Evolutionary conservation across 2,113 vertebrate species (phyloP).

Genomic region (Burhinus oedicnemus): DNA sequence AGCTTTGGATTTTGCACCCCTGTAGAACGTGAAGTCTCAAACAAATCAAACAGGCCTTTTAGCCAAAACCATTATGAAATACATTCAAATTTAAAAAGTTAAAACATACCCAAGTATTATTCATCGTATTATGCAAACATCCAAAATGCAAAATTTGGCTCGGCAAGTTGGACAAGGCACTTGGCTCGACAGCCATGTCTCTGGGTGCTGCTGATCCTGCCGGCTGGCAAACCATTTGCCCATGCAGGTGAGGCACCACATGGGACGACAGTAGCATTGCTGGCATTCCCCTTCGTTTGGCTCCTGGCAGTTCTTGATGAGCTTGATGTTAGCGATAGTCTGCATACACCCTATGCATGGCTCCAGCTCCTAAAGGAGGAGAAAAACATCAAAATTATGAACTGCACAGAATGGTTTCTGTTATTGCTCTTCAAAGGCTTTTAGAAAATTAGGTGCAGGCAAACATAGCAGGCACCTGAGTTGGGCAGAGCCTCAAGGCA

Average conservation of each 20-base stretch:
- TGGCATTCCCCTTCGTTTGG: constrained; percentile 81
- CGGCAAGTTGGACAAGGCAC: constrained; percentile 94
- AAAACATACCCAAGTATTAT: not conserved
- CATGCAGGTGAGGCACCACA: constrained; percentile 96
- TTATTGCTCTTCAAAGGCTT: not conserved
- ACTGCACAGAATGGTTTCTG: not conserved
- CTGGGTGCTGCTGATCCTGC: constrained; percentile 90
- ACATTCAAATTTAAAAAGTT: not conserved
- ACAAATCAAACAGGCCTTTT: not conserved
- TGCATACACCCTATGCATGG: constrained; percentile 95
- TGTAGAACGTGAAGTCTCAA: not conserved
- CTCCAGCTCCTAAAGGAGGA: constrained; percentile 84
- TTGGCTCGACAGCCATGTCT: constrained; percentile 91
- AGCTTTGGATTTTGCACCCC: not conserved
- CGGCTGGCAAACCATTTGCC: constrained; percentile 96
- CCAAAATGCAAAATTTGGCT: constrained; percentile 92
- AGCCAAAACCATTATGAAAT: not conserved
- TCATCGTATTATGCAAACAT: constrained; percentile 86
- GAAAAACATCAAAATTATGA: not conserved
- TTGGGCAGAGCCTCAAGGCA: not conserved
- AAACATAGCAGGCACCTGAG: not conserved
- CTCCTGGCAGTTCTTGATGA: constrained; percentile 84
- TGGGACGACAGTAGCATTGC: constrained; percentile 91
- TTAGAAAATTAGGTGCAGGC: not conserved
- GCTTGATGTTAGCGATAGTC: constrained; percentile 83